A percentile compares a stretch with the other conserved stretches of the same genome.
phyloP scores from a whole-genome alignment of 2,888 invertebrate genomes.

The Plebejus argus region DNA sequence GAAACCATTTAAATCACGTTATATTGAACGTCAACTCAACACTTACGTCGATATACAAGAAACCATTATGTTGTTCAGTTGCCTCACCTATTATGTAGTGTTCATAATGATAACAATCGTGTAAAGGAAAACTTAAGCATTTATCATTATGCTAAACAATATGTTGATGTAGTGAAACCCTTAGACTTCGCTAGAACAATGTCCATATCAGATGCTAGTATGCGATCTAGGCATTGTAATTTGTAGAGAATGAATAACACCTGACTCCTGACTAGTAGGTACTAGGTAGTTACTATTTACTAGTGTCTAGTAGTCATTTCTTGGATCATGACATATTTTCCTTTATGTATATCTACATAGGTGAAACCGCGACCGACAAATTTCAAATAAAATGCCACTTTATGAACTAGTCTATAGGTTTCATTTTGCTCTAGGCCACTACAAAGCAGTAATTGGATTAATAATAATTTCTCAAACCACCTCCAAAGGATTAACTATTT shows the following conservation, averaged over 20 bases:
- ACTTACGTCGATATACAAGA: conserved; percentile 10
- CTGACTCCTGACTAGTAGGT: background rate
- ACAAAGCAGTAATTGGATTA: no score
- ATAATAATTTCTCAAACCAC: no score
- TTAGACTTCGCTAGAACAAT: conserved; percentile 6
- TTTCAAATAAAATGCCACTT: no score
- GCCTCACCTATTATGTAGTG: conserved; percentile 16
- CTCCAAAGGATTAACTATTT: no score
- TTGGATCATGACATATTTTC: no score
- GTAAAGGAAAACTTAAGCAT: conserved; percentile 10
- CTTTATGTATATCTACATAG: no score
- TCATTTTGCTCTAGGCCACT: no score
- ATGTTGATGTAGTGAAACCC: conserved; percentile 3
- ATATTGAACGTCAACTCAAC: background rate
- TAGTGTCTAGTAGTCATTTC: no score
- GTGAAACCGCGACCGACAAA: no score
- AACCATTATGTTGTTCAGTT: conserved; percentile 10
- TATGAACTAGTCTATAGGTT: no score
- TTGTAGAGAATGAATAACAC: background rate
- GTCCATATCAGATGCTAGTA: conserved; percentile 10
- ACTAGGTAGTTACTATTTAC: no score
- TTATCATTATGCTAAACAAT: conserved; percentile 12
- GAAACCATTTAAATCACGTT: background rate
- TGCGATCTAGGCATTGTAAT: background rate
- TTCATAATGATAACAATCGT: conserved; percentile 5